phyloP scores from a whole-genome alignment of 2,113 vertebrate species.

The Syrmaticus mikado region DNA sequence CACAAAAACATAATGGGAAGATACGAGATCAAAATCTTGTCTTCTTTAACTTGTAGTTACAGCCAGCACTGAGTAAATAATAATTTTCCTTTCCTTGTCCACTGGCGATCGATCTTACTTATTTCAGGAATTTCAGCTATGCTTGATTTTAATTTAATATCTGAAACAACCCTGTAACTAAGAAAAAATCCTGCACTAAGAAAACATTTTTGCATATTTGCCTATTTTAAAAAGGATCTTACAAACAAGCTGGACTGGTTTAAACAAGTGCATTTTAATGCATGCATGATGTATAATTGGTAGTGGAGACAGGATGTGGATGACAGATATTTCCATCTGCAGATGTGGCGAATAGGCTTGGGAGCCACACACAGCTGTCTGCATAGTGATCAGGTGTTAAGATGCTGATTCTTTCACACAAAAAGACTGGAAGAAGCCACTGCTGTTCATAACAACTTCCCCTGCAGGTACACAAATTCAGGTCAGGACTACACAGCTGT shows the following conservation, averaged over 20 bases:
- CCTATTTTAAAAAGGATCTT: neutral
- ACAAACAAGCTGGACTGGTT: neutral
- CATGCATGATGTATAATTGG: neutral
- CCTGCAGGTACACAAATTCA: neutral
- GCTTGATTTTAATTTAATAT: neutral
- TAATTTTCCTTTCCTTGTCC: neutral
- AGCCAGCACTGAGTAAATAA: neutral
- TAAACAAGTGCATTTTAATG: neutral
- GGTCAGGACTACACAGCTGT: neutral
- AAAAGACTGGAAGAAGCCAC: neutral
- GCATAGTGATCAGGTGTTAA: neutral
- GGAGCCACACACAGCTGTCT: neutral
- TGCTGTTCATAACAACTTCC: neutral
- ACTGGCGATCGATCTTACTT: neutral
- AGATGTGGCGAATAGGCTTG: neutral
- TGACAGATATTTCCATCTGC: neutral
- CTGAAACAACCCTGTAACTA: neutral
- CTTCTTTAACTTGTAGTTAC: neutral
- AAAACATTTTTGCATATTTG: neutral
- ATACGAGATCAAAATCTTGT: neutral
- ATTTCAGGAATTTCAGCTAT: slow-evolving; percentile 21
- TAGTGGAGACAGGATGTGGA: neutral
- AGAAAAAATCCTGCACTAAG: neutral
- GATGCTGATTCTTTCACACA: neutral
- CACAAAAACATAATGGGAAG: neutral